phyloP scores from a whole-genome alignment of 2,888 invertebrate genomes.

The Tiphia femorata region DNA sequence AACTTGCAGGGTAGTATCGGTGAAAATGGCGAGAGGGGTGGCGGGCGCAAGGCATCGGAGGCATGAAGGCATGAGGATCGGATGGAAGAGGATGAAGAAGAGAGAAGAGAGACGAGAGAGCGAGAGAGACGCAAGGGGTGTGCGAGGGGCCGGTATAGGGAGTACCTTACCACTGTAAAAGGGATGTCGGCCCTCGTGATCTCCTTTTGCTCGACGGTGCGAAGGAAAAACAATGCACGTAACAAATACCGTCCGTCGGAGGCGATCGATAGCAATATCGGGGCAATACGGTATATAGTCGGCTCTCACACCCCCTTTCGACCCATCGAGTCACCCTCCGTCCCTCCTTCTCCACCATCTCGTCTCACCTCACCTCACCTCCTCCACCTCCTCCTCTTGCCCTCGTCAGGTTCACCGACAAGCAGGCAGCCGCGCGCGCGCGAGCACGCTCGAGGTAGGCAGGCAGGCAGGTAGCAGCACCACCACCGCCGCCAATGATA shows the following conservation, averaged over 20 bases:
- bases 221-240: slow-evolving; percentile 53
- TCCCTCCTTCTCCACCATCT: neutral
- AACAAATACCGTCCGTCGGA: slow-evolving; percentile 46
- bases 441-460: too few species aligned
- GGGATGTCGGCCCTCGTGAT: slow-evolving; percentile 44
- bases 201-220: slow-evolving; percentile 60
- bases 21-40: neutral
- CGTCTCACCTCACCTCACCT: neutral
- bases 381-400: neutral
- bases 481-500: slow-evolving; percentile 25
- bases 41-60: neutral
- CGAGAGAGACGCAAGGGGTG: slow-evolving; percentile 30
- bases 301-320: slow-evolving; percentile 12
- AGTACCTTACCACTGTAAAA: slow-evolving; percentile 46
- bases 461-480: too few species aligned
- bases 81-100: slow-evolving; percentile 18
- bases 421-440: too few species aligned
- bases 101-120: slow-evolving; percentile 28
- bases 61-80: slow-evolving; percentile 16
- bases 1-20: too few species aligned
- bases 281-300: slow-evolving; percentile 24
- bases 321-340: slow-evolving; percentile 5
- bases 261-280: slow-evolving; percentile 46
- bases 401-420: slow-evolving; percentile 4
- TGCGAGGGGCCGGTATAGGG: slow-evolving; percentile 38